Evolutionary conservation across 2,888 invertebrate genomes (phyloP).

Genomic region (Stramonita haemastoma): DNA sequence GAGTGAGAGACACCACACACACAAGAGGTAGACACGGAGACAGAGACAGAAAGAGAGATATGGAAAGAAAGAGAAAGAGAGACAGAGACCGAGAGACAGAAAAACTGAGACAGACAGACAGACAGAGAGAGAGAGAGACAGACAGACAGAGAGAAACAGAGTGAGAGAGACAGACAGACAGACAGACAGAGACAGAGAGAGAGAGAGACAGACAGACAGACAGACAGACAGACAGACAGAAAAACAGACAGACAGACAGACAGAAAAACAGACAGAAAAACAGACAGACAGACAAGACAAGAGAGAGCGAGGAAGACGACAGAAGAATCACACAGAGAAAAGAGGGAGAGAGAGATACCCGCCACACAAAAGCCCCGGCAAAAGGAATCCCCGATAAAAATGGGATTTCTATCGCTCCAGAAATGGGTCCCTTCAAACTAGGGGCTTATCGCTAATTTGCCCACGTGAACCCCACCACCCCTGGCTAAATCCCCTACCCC

Average conservation of each 20-base stretch:
- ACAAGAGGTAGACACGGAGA: not conserved
- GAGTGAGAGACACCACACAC: no score
- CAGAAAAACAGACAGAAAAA: no score
- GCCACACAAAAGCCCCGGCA: not conserved
- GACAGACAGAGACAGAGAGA: not conserved
- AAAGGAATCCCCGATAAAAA: constrained; percentile 49
- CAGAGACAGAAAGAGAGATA: not conserved
- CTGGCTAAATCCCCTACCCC: not conserved
- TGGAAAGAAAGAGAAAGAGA: not conserved
- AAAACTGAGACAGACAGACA: not conserved
- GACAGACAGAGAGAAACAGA: not conserved
- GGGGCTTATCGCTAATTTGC: constrained; percentile 47
- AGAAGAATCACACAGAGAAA: not conserved
- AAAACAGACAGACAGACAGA: not conserved
- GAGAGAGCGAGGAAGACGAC: not conserved
- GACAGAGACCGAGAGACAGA: not conserved
- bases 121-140: not conserved
- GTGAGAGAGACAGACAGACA: not conserved
- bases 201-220: not conserved
- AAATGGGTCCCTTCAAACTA: constrained; percentile 46
- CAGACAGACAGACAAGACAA: not conserved
- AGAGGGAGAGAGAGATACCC: not conserved
- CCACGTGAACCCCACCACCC: not conserved
- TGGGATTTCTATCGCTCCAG: constrained; percentile 52
- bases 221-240: no score